Base-by-base conservation (phyloP, 2,888 invertebrate genomes). In the Ectropis crepuscularia region DNA sequence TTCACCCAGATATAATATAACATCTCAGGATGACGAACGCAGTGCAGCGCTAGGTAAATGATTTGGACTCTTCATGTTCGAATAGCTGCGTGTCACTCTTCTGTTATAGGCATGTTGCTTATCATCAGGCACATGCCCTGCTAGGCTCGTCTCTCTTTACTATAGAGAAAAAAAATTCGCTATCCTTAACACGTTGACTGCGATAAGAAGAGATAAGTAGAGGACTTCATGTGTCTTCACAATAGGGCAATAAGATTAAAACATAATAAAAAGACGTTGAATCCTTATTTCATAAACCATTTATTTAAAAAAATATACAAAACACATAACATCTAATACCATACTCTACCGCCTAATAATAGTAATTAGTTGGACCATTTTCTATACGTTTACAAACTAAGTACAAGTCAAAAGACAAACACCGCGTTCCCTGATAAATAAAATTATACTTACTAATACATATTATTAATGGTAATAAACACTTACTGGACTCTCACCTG, bases 361-460 rank as follows among this genome's bases (percentile, higher is more conserved):
- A 72, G 16, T 65, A 68, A 63, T 69, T 53, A 63, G 36, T 63
- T 63, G 69, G 70, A 70, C 68, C 71, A 63, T 69, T 69, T 47
- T 53, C 37, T 60, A 62, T 78, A 77, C 67, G 74, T 70, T 76
- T 79, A 79, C 74, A 64, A 76, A 67, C 82, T 86, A 85, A 85
- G 81, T 82, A 84, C 82, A 79, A 28, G 64, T 79, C 78, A 78
- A 71, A 76, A 63, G 59, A 63, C 63, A 76, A 79, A 80, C 76
- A 85, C 85, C 87, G 77, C 80, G 78, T 81, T 82, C 84, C 85
- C 82, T 81, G 74, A 75, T 74, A 77, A 71, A 47, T 67, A 74
- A 42, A 41, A 38, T 73, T 70, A 50, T 67, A 28, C 65, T 73
- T 70, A 51, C 67, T 74, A 67, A 65, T 42, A 54, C 54, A 59